phyloP scores from a whole-genome alignment of 2,113 vertebrate species.

The Acinonyx jubatus region DNA sequence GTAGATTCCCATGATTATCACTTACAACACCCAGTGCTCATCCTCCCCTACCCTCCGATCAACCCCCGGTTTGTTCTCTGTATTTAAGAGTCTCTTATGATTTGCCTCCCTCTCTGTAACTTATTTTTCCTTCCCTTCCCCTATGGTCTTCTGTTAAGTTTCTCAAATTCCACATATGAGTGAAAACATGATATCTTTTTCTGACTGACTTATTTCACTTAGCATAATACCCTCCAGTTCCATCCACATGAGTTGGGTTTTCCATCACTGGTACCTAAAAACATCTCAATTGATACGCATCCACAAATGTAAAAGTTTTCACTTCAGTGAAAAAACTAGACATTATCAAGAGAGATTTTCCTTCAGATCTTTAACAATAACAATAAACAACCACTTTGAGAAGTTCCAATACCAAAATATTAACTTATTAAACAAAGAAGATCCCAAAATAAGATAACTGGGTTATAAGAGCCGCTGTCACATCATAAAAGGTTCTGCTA shows the following conservation, averaged over 20 bases:
- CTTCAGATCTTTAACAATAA: neutral
- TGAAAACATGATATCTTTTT: too few relatives aligned
- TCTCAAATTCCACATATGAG: too few relatives aligned
- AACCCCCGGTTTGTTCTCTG: too few relatives aligned
- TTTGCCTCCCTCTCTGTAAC: too few relatives aligned
- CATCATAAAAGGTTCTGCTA: neutral
- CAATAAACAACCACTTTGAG: neutral
- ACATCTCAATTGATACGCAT: neutral
- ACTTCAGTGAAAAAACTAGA: neutral
- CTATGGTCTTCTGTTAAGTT: too few relatives aligned
- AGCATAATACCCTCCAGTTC: too few relatives aligned
- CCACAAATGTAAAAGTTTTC: neutral
- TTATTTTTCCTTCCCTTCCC: too few relatives aligned
- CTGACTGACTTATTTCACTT: too few relatives aligned
- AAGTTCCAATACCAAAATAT: slow-evolving; percentile 5
- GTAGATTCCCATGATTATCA: too few relatives aligned
- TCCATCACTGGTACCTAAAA: neutral
- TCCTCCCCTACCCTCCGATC: too few relatives aligned
- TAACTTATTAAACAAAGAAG: neutral
- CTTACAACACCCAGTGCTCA: too few relatives aligned
- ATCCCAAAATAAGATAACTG: neutral
- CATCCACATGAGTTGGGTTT: neutral
- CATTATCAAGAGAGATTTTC: neutral
- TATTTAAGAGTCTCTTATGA: too few relatives aligned
- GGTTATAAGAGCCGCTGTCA: neutral